A percentile compares a stretch with the other conserved stretches of the same genome.
Conservation (phyloP, 2,113 vertebrate genomes). For the Carlito syrichta region DNA sequence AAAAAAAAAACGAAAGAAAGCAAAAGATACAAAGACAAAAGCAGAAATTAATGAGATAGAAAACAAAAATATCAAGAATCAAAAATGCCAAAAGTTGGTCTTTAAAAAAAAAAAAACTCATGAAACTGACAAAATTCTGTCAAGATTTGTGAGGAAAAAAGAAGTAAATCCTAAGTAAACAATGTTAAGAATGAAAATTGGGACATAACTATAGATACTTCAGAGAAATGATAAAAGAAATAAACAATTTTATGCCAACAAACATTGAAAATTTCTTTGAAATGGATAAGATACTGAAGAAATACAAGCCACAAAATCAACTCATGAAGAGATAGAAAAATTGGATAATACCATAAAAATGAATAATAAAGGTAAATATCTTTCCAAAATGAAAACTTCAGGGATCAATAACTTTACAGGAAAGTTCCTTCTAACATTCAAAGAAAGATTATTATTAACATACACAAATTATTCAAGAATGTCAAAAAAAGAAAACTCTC, state of each 20-base stretch:
- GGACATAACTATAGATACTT: too few species aligned
- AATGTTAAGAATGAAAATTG: too few species aligned
- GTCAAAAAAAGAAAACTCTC: background rate
- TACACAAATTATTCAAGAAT: slow-evolving; percentile 1
- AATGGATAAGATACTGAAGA: background rate
- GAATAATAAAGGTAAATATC: too few species aligned
- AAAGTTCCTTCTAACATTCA: background rate
- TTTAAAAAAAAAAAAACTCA: background rate
- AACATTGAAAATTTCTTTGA: background rate
- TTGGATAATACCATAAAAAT: too few species aligned
- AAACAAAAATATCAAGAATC: background rate
- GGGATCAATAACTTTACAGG: too few species aligned
- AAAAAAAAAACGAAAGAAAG: background rate
- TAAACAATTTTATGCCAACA: background rate
- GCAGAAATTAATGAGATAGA: background rate
- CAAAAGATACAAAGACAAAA: background rate
- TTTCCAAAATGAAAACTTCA: too few species aligned
- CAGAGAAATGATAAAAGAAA: slow-evolving; percentile 41
- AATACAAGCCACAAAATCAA: slow-evolving; percentile 31
- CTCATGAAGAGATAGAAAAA: too few species aligned
- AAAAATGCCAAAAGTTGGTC: background rate
- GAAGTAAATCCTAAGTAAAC: too few species aligned
- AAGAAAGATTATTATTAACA: background rate
- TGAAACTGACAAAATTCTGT: background rate
- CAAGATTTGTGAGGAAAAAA: too few species aligned